These are phyloP conservation scores for Synaphobranchus kaupii DNA, from an alignment of 2,797 vertebrate species.

Conservation along the genomic window DNA sequence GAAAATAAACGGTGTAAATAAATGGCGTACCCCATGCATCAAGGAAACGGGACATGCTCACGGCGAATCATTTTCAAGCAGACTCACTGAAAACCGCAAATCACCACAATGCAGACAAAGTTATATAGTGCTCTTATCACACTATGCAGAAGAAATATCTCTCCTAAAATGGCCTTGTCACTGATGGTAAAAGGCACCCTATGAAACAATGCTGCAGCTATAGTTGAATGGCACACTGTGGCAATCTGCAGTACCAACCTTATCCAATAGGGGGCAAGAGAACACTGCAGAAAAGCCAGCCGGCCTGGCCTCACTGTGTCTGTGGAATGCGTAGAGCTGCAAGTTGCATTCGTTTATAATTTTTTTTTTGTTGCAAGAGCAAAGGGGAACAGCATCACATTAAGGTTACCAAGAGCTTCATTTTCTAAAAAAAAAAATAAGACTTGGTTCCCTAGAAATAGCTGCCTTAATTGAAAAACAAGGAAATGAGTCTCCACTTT, in stretches of 20 bases:
- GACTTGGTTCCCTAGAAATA: constrained; percentile 69
- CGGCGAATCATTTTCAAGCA: neutral
- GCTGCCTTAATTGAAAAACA: constrained; percentile 61
- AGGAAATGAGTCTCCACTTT: constrained; percentile 62
- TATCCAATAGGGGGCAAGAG: constrained; percentile 59
- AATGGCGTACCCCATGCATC: neutral
- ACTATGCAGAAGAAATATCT: neutral
- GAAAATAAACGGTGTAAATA: neutral
- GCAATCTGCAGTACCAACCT: constrained; percentile 21
- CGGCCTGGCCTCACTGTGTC: neutral
- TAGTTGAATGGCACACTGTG: neutral
- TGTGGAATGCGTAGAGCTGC: constrained; percentile 28
- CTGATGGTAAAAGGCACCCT: neutral
- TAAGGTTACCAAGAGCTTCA: constrained; percentile 57
- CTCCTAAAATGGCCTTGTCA: neutral
- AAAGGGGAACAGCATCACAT: constrained; percentile 54
- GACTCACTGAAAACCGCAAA: neutral
- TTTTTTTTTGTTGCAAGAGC: constrained; percentile 49
- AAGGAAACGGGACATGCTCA: neutral
- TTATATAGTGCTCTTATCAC: neutral
- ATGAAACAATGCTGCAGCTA: neutral
- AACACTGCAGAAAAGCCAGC: constrained; percentile 38
- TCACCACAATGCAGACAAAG: neutral
- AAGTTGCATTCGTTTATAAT: neutral
- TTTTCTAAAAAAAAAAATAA: constrained; percentile 57